Conservation (phyloP, 2,888 invertebrate genomes). For the Tethea ocularis region DNA sequence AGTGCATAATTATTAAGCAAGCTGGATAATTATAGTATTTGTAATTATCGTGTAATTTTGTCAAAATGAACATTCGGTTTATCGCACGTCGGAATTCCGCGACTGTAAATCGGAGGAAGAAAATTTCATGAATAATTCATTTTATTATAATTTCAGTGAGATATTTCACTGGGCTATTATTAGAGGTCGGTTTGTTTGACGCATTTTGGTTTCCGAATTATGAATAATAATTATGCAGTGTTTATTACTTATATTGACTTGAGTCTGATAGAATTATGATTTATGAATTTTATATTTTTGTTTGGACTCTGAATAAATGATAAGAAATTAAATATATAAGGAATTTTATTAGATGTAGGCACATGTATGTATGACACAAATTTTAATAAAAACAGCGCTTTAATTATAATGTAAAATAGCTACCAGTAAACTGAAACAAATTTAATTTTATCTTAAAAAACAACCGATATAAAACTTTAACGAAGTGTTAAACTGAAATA, state of each 20-base stretch:
- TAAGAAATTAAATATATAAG: too few relatives aligned
- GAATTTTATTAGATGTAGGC: too few relatives aligned
- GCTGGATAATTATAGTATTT: neutral
- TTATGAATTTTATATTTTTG: too few relatives aligned
- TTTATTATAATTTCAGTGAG: slow-evolving; percentile 2
- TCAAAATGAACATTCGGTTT: neutral
- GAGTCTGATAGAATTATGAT: neutral
- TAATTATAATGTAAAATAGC: too few relatives aligned
- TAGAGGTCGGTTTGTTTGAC: neutral
- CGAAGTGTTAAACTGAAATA: neutral
- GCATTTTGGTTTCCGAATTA: neutral
- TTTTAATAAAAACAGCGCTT: too few relatives aligned
- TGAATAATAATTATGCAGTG: neutral
- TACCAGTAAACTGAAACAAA: too few relatives aligned
- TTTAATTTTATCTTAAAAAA: too few relatives aligned
- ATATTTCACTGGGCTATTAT: neutral
- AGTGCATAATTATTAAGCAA: neutral
- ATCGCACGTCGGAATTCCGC: neutral
- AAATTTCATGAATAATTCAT: slow-evolving; percentile 6
- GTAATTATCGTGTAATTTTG: slow-evolving; percentile 4
- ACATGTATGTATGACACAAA: too few relatives aligned
- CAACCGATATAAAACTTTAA: neutral
- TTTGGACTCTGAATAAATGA: too few relatives aligned
- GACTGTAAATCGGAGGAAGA: neutral
- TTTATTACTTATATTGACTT: neutral